Conservation (phyloP, 2,888 invertebrate species). For the Galeopsomyia nigrocyanea region DNA sequence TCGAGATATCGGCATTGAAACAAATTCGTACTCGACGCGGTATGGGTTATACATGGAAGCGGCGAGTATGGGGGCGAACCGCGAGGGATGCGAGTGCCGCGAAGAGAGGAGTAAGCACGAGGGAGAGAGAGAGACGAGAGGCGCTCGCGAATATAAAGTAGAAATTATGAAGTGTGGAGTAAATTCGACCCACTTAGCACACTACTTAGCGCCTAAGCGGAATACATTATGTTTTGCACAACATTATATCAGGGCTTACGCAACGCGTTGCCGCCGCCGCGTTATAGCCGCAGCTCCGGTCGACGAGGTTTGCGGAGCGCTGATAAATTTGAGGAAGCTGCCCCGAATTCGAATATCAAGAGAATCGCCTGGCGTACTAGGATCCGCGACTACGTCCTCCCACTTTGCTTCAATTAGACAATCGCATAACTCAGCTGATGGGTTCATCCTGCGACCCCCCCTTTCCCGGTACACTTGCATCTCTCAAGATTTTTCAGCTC, state of each 20-base stretch:
- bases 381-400: too few relatives aligned
- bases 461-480: conserved; percentile 18
- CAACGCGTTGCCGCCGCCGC: conserved; percentile 33
- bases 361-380: conserved; percentile 59
- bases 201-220: conserved; percentile 65
- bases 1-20: too few relatives aligned
- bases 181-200: conserved; percentile 68
- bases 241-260: conserved; percentile 60
- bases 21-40: too few relatives aligned
- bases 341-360: background rate
- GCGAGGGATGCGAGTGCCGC: too few relatives aligned
- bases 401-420: conserved; percentile 67
- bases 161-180: conserved; percentile 65
- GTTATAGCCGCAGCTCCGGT: background rate
- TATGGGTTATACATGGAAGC: too few relatives aligned
- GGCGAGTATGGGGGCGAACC: too few relatives aligned
- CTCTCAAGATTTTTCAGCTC: conserved; percentile 19
- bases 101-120: too few relatives aligned
- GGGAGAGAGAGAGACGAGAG: too few relatives aligned
- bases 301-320: background rate
- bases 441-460: conserved; percentile 63
- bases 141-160: conserved; percentile 48
- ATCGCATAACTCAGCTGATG: conserved; percentile 66
- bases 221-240: conserved; percentile 68
- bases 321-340: too few relatives aligned